These are phyloP conservation scores for Colossoma macropomum DNA, from an alignment of 2,113 vertebrate species.

Conservation along the genomic window DNA sequence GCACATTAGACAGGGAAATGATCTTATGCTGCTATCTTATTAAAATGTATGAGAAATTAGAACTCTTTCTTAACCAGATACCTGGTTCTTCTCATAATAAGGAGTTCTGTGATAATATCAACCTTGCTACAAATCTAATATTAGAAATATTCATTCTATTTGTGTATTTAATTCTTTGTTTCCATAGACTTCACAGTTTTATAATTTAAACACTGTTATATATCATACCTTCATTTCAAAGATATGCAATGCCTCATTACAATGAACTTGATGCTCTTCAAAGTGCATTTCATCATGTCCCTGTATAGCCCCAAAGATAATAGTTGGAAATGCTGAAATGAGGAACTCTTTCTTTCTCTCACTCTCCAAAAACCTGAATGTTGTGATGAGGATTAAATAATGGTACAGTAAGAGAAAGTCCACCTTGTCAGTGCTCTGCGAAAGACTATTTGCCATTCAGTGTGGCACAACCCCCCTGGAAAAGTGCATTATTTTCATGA, in stretches of 20 bases:
- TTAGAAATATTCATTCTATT: slow-evolving; percentile 7
- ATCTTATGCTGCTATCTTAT: slow-evolving; percentile 31
- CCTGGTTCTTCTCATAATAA: slow-evolving; percentile 6
- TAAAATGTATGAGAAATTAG: slow-evolving; percentile 20
- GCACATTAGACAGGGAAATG: slow-evolving; percentile 23
- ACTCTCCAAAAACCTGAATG: slow-evolving; percentile 20
- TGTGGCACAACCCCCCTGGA: slow-evolving; percentile 63
- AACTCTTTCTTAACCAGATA: neutral
- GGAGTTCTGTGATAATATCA: slow-evolving; percentile 23
- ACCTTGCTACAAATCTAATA: slow-evolving; percentile 20
- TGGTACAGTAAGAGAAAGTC: slow-evolving; percentile 40
- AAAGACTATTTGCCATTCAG: slow-evolving; percentile 34
- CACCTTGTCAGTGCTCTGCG: slow-evolving; percentile 44
- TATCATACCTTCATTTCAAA: slow-evolving; percentile 37
- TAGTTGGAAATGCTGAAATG: slow-evolving; percentile 40
- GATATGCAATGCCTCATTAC: slow-evolving; percentile 47
- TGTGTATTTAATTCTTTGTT: slow-evolving; percentile 9
- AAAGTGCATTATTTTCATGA: slow-evolving; percentile 67
- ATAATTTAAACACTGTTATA: slow-evolving; percentile 36
- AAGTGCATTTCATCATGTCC: slow-evolving; percentile 71
- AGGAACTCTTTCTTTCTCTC: slow-evolving; percentile 24
- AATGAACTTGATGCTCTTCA: slow-evolving; percentile 61
- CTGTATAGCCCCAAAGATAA: slow-evolving; percentile 60
- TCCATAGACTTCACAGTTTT: slow-evolving; percentile 38
- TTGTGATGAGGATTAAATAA: slow-evolving; percentile 32